Base-by-base conservation (phyloP, 2,888 invertebrate species). In the Dorcus parallelipipedus region DNA sequence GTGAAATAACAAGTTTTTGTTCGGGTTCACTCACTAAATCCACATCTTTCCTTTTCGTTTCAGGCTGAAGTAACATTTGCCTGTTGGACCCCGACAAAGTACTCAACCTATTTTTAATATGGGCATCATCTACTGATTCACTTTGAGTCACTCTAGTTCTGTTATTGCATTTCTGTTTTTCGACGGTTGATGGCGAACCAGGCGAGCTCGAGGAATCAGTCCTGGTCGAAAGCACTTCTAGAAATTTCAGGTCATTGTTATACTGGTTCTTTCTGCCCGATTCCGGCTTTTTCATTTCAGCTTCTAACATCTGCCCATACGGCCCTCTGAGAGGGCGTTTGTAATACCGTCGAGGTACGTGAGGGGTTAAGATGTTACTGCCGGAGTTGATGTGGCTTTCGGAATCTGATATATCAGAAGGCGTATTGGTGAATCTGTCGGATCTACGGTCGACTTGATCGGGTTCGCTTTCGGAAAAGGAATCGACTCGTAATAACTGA, bases 271-370 rank as follows among this genome's bases (percentile, higher is more conserved):
- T 83, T 61, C 79, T 78, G 38, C 77, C 73, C 7, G 76, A 69
- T 65, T 84, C 84, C 0, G 88, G 87, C 70, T 88, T 88, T 60
- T 88, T 89, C 87, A 90, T 89, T 78, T 90, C 90, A 0, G 89
- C 89, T 71, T 90, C 90, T 26, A 90, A 77, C 90, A 90, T 90
- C 74, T 90, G 89, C 0, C 89, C 89, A 68, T 90, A 90, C 0
- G 90, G 90, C 1, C 90, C 90, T 10, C 90, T 81, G 6, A 90
- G 77, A 0, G 90, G 89, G 20, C 89, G 80, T 71, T 90, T 93
- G 17, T 90, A 89, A 69, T 88, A 91, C 39, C 90, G 83, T 68
- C 85, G 80, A 7, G 83, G 82, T 64, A 83, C 79, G 64, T 82
- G 83, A 60, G 83, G 84, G 14, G 81, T 76, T n/a, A 59, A 56